Base-by-base conservation (phyloP, 2,113 vertebrate species). In the Catharus bicknelli region DNA sequence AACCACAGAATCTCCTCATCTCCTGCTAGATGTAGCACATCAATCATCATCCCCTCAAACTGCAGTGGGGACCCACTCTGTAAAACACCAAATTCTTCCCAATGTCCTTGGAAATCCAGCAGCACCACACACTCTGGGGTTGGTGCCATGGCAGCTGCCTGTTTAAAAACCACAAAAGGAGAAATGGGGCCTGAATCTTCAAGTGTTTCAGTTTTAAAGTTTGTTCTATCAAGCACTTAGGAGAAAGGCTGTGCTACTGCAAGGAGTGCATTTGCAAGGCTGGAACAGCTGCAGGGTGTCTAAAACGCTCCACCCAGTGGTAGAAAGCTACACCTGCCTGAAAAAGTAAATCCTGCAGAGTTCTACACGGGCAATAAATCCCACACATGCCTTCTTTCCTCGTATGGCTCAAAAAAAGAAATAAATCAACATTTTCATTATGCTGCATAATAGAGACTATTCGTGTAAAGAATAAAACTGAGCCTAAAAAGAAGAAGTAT, bases 241-340 rank as follows among this genome's bases (percentile, higher is more conserved):
- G 7, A 40, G 27, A 22, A 76, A 78, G 61, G 45, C 61, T 14
- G 40, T 3, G 43, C 43, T 43, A 1, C 64, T 26, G 0, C 2
- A 5, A 0, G 9, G 55, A 57, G 22, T 7, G 22, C 5, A 27
- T 50, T 3, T 40, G 19, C 1, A 3, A 29, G 0, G 9, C 8
- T 29, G 36, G 1, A 11, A 23, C 61, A 43, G 3, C 69, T 5
- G 18, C 22, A 92, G 29, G 16, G 45, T n/a, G 86, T 64, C 74
- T 30, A 76, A 66, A 86, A 90, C 0, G 1, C 90, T 51, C 96
- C 96, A 94, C 82, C 96, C 77, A 34, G 93, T n/a, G 96, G 92
- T 0, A 42, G 32, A 40, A 93, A 82, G 40, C 51, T 15, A 36
- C 34, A 63, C 11, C 40, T 25, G 25, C 74, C 43, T 10, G 45